These are phyloP conservation scores for Plagiodera versicolora DNA, from an alignment of 2,888 invertebrate species.

Conservation along the genomic window DNA sequence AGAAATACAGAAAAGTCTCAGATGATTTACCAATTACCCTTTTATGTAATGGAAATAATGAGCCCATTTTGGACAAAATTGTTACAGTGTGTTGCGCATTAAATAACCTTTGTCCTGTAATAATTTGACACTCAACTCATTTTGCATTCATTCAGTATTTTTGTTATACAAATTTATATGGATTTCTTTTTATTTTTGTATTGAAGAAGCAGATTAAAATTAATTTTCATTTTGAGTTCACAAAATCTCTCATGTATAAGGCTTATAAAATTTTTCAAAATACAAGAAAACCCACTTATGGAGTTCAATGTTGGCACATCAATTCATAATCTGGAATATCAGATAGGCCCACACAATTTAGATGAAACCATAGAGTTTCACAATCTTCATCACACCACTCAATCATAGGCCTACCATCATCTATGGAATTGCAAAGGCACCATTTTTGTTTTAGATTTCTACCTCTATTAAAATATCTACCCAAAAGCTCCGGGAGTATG, in stretches of 20 bases:
- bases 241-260: no score
- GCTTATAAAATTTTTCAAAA: no score
- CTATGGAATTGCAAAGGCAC: background rate
- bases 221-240: no score
- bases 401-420: background rate
- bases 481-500: conserved; percentile 6
- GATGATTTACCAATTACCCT: conserved; percentile 13
- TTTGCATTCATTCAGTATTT: background rate
- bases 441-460: conserved; percentile 1
- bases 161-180: no score
- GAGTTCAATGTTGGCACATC: background rate
- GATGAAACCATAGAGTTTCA: background rate
- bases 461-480: background rate
- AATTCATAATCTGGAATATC: background rate
- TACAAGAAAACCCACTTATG: background rate
- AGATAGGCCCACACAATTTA: background rate
- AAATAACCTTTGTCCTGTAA: conserved; percentile 8
- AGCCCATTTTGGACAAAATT: conserved; percentile 9
- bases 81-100: conserved; percentile 11
- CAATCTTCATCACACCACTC: background rate
- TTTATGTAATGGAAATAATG: background rate
- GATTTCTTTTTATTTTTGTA: no score
- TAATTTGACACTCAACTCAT: background rate
- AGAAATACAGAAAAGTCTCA: conserved; percentile 6
- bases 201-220: no score